phyloP scores from a whole-genome alignment of 2,888 invertebrate genomes.

The Phaedon cochleariae region DNA sequence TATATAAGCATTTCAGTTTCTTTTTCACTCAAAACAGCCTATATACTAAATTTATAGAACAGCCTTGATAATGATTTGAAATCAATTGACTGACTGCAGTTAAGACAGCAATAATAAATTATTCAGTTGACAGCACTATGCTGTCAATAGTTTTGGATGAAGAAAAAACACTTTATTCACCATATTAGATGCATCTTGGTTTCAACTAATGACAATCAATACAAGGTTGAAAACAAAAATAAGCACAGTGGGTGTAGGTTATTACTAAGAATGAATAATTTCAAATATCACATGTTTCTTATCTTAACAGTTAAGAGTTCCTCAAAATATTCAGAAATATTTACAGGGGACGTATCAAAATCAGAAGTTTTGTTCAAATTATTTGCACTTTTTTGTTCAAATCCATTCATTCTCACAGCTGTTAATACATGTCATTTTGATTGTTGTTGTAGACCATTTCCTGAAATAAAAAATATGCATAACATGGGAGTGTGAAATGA shows the following conservation, averaged over 20 bases:
- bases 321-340: slow-evolving; percentile 27
- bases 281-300: slow-evolving; percentile 37
- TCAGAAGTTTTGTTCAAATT: slow-evolving; percentile 7
- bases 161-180: not conserved
- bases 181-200: not conserved
- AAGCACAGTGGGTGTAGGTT: not conserved
- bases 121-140: too few relatives aligned
- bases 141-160: too few relatives aligned
- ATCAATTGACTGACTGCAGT: too few relatives aligned
- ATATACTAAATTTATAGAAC: too few relatives aligned
- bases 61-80: too few relatives aligned
- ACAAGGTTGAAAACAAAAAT: not conserved
- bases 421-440: slow-evolving; percentile 20
- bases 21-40: too few relatives aligned
- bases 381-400: slow-evolving; percentile 1
- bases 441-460: slow-evolving; percentile 3
- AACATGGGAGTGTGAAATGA: too few relatives aligned
- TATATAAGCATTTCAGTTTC: too few relatives aligned
- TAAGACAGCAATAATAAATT: too few relatives aligned
- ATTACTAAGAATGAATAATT: slow-evolving; percentile 33
- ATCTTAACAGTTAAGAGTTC: slow-evolving; percentile 28
- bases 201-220: not conserved
- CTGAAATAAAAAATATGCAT: slow-evolving; percentile 22
- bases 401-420: not conserved
- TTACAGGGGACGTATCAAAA: slow-evolving; percentile 32